Evolutionary conservation across 1,140 invertebrate species (phyloP).

Genomic region (Drosophila saltans): DNA sequence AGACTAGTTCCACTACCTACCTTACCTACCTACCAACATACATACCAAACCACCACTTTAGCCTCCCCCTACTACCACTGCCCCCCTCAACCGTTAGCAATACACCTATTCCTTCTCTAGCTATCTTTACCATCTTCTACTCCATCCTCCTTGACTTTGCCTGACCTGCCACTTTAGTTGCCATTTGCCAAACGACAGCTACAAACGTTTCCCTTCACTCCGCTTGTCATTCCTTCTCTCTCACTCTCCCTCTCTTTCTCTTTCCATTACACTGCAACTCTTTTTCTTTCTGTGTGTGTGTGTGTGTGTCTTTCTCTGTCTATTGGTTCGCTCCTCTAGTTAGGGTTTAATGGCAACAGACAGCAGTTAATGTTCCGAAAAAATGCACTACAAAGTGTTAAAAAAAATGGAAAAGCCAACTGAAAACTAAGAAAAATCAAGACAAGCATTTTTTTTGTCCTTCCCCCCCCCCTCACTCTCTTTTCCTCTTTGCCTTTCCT

Average conservation of each 20-base stretch:
- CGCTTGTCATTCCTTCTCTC: slow-evolving; percentile 1
- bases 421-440: slow-evolving; percentile 20
- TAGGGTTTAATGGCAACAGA: slow-evolving; percentile 69
- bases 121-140: too few species aligned
- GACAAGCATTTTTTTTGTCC: not conserved
- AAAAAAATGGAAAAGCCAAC: slow-evolving; percentile 33
- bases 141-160: slow-evolving; percentile 11
- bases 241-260: not conserved
- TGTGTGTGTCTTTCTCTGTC: slow-evolving; percentile 45
- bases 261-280: not conserved
- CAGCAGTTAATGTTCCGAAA: slow-evolving; percentile 74
- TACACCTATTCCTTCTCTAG: not conserved
- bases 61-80: not conserved
- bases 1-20: slow-evolving; percentile 40
- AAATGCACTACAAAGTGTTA: slow-evolving; percentile 69
- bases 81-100: not conserved
- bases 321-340: slow-evolving; percentile 62
- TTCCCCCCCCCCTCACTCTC: not conserved
- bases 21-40: not conserved
- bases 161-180: slow-evolving; percentile 56
- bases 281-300: not conserved
- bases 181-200: slow-evolving; percentile 55
- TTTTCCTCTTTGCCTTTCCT: not conserved
- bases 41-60: not conserved
- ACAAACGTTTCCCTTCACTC: slow-evolving; percentile 16